Percentiles rank a stretch among this genome's conserved stretches.
Evolutionary conservation across 2,113 vertebrate species (phyloP).

Genomic region (Callopanchax toddi): DNA sequence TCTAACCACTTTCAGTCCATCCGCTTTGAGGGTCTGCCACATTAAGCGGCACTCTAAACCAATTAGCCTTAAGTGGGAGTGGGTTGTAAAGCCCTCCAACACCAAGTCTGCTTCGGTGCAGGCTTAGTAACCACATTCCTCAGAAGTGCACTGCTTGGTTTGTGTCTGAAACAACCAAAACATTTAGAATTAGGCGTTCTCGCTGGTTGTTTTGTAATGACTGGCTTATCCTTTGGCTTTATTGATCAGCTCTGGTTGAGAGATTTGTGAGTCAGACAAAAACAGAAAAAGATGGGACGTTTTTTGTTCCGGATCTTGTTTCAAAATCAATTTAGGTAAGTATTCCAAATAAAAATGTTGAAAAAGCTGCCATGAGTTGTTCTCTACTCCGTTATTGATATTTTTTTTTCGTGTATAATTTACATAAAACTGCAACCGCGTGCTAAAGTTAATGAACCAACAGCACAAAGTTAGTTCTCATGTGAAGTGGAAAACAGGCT

Average conservation of each 20-base stretch:
- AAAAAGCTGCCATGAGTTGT: background rate
- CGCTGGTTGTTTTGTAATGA: background rate
- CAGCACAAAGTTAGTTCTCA: background rate
- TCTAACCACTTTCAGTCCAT: background rate
- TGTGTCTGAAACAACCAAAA: background rate
- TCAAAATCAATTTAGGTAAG: background rate
- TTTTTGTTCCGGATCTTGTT: background rate
- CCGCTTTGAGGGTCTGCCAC: constrained; percentile 10
- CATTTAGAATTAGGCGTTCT: background rate
- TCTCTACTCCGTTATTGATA: background rate
- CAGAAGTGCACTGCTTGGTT: constrained; percentile 3
- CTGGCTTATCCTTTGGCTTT: background rate
- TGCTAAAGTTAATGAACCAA: background rate
- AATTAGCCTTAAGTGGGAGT: constrained; percentile 37
- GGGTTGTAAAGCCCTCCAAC: constrained; percentile 17
- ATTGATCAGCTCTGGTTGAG: too few species aligned
- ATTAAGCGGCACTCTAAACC: constrained; percentile 11
- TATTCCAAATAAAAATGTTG: background rate
- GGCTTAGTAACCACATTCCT: constrained; percentile 12
- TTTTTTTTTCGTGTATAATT: background rate
- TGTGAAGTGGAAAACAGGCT: background rate
- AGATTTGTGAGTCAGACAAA: background rate
- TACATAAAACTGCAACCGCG: background rate
- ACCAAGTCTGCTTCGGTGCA: constrained; percentile 12
- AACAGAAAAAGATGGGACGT: background rate